A percentile compares a stretch with the other conserved stretches of the same genome.
Evolutionary conservation across 2,888 invertebrate species (phyloP).

Genomic region (Chesias legatella): DNA sequence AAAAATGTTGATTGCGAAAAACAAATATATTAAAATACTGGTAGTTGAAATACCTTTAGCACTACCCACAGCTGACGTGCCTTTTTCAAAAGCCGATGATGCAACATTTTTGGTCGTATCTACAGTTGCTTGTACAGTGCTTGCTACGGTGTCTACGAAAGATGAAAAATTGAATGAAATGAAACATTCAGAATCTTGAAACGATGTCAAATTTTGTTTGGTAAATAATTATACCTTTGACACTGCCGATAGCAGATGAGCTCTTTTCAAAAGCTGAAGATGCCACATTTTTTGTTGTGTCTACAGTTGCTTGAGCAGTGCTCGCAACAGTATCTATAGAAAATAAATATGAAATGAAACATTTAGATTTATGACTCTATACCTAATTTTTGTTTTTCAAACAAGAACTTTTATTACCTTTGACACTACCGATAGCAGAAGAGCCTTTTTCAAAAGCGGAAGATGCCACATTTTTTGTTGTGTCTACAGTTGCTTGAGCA

Average conservation of each 20-base stretch:
- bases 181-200: neutral
- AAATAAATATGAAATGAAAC: neutral
- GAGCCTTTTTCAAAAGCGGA: slow-evolving; percentile 48
- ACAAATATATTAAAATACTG: slow-evolving; percentile 5
- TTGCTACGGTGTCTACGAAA: slow-evolving; percentile 27
- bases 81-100: slow-evolving; percentile 34
- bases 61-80: slow-evolving; percentile 26
- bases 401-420: no score
- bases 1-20: slow-evolving; percentile 12
- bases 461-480: slow-evolving; percentile 45
- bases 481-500: slow-evolving; percentile 45
- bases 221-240: slow-evolving; percentile 25
- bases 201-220: neutral
- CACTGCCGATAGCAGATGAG: slow-evolving; percentile 22
- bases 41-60: slow-evolving; percentile 22
- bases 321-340: slow-evolving; percentile 36
- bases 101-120: slow-evolving; percentile 37
- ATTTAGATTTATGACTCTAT: no score
- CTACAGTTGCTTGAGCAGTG: slow-evolving; percentile 40
- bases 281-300: slow-evolving; percentile 41
- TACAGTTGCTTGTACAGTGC: slow-evolving; percentile 27
- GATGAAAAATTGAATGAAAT: slow-evolving; percentile 2
- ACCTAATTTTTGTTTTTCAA: no score
- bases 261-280: slow-evolving; percentile 40
- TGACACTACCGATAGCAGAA: slow-evolving; percentile 42